Base-by-base conservation (phyloP, 2,888 invertebrate species). In the Caenorhabditis uteleia region DNA sequence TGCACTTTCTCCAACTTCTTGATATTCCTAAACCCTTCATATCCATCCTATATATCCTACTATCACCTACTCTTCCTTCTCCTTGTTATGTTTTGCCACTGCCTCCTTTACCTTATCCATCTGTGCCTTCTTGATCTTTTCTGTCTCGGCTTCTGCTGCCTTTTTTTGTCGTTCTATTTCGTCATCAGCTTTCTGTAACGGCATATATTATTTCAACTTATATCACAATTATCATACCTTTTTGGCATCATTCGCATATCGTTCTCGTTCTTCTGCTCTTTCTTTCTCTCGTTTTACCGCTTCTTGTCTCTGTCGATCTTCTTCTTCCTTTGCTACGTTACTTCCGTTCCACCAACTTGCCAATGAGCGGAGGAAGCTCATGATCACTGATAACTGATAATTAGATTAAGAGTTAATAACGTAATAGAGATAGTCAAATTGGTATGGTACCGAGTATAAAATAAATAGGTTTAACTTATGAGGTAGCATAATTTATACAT, bases 261-360 rank as follows among this genome's bases (percentile, higher is more conserved):
- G 21, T 21, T 49, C 34, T 42, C 49, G 20, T 38, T 27, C 25
- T 49, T 23, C 33, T 46, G 33, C 18, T 38, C 16, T 20, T 31
- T 29, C 33, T 42, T 29, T 29, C 4, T 26, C 29, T 27, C 50
- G 26, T 40, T 27, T n/a, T 34, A 16, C 38, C 39, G 10, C 49
- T 14, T 20, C 31, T 8, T 18, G 18, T 48, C 39, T 25, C 43
- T 26, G 23, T 23, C n/a, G 40, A 5, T 43, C 27, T 26, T 43
- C 43, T 16, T 26, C 26, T 27, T 43, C 43, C 26, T 5, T 3
- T 4, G 4, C 12, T 12, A 14, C 16, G 14, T 14, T 14, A 16
- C 27, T 42, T 23, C 4, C 26, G 27, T 5, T 40, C 23, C 25
- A 25, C 25, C 16, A 12, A 40, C 3, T 4, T 3, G 40, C 21